Evolutionary conservation across 2,113 vertebrate species (phyloP), one percentile per base, ranked within the genome.

Genomic region (Pygoscelis adeliae): DNA sequence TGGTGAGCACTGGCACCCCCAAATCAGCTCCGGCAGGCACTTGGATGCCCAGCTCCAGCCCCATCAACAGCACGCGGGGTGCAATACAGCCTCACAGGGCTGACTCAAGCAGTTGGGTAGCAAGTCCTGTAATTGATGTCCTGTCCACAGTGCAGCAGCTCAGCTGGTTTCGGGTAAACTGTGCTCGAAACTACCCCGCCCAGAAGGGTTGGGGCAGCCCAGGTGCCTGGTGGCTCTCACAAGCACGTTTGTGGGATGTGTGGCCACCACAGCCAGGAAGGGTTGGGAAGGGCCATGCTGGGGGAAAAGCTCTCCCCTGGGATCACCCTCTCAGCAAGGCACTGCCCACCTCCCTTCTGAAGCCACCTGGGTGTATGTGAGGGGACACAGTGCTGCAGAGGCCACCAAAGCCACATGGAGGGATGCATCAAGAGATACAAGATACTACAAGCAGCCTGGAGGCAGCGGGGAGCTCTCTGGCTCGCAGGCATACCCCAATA

Each of bases 171-270:
- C 94, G 20, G 67, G 87, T 74, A 83, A 96, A 96, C 55, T 63
- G 23, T 38, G 80, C 95, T 94, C 83, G 96, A 98, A 98, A 98
- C 97, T 29, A 88, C 97, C 91, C 96, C 96, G 3, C 97, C 97
- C 95, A 95, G 81, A 47, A 96, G 83, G 90, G 97, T 83, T 78
- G 77, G 82, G 56, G 72, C 92, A 93, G 90, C 66, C 70, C 2
- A 6, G 53, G 73, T 6, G 2, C 92, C 59, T 8, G 0, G 83
- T 11, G 7, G 85, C 10, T 91, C 81, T 62, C 9, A 1, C 53
- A 71, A 50, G 58, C 81, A 59, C 1, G 0, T 87, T 26, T 52
- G 18, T 2, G 17, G 69, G 79, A 59, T n/a, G 76, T 11, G 4
- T 5, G 14, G 79, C 3, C 0, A 3, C 40, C 63, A 40, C 27